Base-by-base conservation (phyloP, 1,140 invertebrate genomes). In the Lethrus apterus region DNA sequence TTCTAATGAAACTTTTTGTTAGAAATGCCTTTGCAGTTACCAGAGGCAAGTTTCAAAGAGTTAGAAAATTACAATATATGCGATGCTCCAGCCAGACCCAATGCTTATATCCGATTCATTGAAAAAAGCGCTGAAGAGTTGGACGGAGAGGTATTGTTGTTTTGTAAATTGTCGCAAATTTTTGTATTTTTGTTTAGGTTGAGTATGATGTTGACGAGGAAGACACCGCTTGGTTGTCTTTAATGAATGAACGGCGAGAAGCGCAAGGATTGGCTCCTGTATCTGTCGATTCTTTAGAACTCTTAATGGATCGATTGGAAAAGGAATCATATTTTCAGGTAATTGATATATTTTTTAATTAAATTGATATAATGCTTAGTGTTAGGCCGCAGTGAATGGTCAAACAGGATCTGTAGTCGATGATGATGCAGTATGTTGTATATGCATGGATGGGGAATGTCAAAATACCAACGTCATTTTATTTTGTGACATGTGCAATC, bases 401-500 rank as follows among this genome's bases (percentile, higher is more conserved):
- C 85, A 90, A 49, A 78, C 63, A 2, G 71, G 72, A 17, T 73
- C 81, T 2, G 82, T 88, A 7, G 89, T 95, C 10, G 93, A 97
- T 64, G 93, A 98, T 63, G 94, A 98, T 75, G 94, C 94, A 9
- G 93, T 98, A 0, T 99, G 96, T 66, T 96, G 90, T 62, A 97
- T 99, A 55, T 89, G 86, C 56, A 84, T 87, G 78, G 85, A 89
- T 58, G 95, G 95, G 8, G 94, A 98, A 64, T 98, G 94, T 70
- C 87, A 94, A 62, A 97, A 97, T 65, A 91, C 89, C 48, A 98
- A 98, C 68, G 87, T 89, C 23, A 79, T 80, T 48, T 74, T 99
- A 21, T 99, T 99, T 69, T 99, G 96, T 74, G 96, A 99, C 71
- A 98, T 98, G 93, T 99, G 95, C 69, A 98, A 99, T 72, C 72